Conservation (phyloP, 2,888 invertebrate genomes). For the Macropis europaea region DNA sequence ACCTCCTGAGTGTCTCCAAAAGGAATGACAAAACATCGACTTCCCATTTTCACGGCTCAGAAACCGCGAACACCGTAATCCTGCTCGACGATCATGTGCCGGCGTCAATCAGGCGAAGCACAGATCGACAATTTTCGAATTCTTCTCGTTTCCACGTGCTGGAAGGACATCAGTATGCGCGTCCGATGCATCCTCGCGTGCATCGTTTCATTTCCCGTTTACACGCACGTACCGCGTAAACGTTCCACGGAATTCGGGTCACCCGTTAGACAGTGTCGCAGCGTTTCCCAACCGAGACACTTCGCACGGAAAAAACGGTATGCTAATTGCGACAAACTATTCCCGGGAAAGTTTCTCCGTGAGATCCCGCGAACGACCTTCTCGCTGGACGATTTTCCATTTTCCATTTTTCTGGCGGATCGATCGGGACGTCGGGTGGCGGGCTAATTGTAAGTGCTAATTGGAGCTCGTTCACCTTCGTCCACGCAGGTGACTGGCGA, state of each 20-base stretch:
- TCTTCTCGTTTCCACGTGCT: not conserved
- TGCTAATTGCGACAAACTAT: slow-evolving; percentile 11
- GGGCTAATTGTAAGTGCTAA: slow-evolving; percentile 57
- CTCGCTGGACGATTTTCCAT: not conserved
- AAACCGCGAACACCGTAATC: no score
- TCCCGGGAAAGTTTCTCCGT: not conserved
- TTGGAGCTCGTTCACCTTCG: slow-evolving; percentile 53
- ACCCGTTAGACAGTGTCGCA: slow-evolving; percentile 48
- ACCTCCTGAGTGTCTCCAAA: no score
- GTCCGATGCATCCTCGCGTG: slow-evolving; percentile 32
- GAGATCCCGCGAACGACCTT: not conserved
- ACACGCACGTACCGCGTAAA: not conserved
- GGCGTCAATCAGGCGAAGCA: no score
- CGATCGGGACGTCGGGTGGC: slow-evolving; percentile 36
- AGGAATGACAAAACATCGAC: no score
- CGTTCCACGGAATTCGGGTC: slow-evolving; percentile 47
- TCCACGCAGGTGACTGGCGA: slow-evolving; percentile 24
- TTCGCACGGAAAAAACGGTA: slow-evolving; percentile 46
- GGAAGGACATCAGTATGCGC: slow-evolving; percentile 29
- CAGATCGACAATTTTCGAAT: slow-evolving; percentile 27
- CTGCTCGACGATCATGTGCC: no score
- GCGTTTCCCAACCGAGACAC: slow-evolving; percentile 42
- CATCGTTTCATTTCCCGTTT: slow-evolving; percentile 26
- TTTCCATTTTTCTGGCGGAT: slow-evolving; percentile 27
- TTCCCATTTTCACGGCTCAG: no score